phyloP scores from a whole-genome alignment of 2,113 vertebrate genomes.

The Tenrec ecaudatus region DNA sequence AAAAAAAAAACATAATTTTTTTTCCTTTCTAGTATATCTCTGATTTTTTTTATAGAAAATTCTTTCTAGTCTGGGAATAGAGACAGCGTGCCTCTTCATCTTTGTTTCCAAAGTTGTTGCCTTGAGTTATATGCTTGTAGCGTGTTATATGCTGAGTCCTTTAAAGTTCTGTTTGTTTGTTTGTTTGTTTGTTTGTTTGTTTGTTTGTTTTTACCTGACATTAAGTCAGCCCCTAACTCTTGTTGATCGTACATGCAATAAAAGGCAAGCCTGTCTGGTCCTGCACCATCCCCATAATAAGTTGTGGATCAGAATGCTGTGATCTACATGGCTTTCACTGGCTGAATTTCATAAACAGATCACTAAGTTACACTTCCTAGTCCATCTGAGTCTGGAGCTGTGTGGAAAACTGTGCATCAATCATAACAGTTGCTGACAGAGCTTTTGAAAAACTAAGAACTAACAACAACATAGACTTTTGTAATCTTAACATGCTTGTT shows the following conservation, averaged over 20 bases:
- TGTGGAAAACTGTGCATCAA: neutral
- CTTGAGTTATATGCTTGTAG: no score
- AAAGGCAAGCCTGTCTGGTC: neutral
- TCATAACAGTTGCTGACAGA: neutral
- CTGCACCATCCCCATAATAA: neutral
- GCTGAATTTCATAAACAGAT: neutral
- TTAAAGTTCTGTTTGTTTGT: neutral
- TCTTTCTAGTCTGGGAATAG: neutral
- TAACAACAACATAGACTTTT: neutral
- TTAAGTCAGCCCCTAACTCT: neutral
- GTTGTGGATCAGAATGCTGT: neutral
- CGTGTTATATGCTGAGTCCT: neutral
- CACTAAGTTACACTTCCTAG: neutral
- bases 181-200: neutral
- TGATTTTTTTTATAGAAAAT: neutral
- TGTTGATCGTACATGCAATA: neutral
- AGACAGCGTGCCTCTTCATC: neutral
- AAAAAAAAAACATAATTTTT: neutral
- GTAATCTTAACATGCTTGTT: neutral
- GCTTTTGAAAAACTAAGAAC: neutral
- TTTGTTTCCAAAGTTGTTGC: conserved; percentile 8
- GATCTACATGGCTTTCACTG: neutral
- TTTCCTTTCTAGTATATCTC: neutral
- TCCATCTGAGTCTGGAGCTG: neutral
- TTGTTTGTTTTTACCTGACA: neutral